Conservation (phyloP, 2,797 vertebrate species). For the Buphagus erythrorhynchus region DNA sequence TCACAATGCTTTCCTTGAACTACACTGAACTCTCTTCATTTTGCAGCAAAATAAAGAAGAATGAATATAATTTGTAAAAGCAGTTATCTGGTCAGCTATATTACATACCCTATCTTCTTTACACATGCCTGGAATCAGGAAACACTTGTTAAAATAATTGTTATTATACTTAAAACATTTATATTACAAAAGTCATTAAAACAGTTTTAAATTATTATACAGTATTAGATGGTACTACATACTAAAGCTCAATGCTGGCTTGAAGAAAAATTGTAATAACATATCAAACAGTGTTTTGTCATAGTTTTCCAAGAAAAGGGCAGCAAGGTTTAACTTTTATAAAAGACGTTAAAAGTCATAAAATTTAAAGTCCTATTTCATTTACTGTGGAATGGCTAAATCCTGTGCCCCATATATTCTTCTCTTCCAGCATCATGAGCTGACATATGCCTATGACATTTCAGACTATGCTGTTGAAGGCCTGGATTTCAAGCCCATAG, state of each 20-base stretch:
- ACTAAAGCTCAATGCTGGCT: slow-evolving; percentile 13
- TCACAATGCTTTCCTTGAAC: slow-evolving; percentile 83
- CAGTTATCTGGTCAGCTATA: slow-evolving; percentile 72
- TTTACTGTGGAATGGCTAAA: not conserved
- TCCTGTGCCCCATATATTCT: not conserved
- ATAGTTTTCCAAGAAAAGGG: not conserved
- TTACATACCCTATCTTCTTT: slow-evolving; percentile 64
- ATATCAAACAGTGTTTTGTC: not conserved
- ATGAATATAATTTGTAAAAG: slow-evolving; percentile 78
- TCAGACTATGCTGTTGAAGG: not conserved
- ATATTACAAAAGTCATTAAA: slow-evolving; percentile 70
- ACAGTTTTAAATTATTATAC: slow-evolving; percentile 64
- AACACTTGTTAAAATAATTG: slow-evolving; percentile 74
- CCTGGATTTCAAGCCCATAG: not conserved
- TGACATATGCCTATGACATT: not conserved
- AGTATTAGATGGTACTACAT: not conserved
- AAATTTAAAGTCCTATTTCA: not conserved
- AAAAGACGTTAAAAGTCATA: not conserved
- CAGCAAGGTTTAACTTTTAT: not conserved
- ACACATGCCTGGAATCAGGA: slow-evolving; percentile 72
- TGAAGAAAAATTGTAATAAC: not conserved
- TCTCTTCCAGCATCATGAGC: not conserved
- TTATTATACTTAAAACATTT: slow-evolving; percentile 72
- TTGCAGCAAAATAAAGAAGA: slow-evolving; percentile 78
- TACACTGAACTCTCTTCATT: slow-evolving; percentile 77